Evolutionary conservation across 1,140 invertebrate genomes (phyloP).

Genomic region (Stegodyphus dumicola): DNA sequence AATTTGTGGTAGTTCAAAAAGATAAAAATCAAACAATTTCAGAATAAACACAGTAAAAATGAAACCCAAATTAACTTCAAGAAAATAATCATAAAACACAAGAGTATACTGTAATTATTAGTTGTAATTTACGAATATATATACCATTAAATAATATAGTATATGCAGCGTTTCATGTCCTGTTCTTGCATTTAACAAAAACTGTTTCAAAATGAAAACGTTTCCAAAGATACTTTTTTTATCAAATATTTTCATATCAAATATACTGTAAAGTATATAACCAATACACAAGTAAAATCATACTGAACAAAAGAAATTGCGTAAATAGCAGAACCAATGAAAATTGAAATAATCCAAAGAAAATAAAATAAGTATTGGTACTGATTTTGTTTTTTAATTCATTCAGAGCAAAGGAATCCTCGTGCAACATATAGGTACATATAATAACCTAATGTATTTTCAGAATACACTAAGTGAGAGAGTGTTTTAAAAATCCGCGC

Average conservation of each 20-base stretch:
- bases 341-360: constrained; percentile 30
- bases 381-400: background rate
- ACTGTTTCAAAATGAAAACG: constrained; percentile 1
- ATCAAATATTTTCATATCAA: constrained; percentile 10
- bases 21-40: background rate
- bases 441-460: no score
- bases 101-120: background rate
- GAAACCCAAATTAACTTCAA: background rate
- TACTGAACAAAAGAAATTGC: constrained; percentile 14
- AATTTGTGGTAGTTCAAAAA: background rate
- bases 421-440: background rate
- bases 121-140: no score
- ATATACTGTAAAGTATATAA: background rate
- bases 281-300: background rate
- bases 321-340: constrained; percentile 47
- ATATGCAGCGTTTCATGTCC: no score
- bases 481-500: no score
- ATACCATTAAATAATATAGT: no score
- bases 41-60: background rate
- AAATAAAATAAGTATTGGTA: background rate
- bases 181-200: no score
- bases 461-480: no score
- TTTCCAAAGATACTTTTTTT: constrained; percentile 10
- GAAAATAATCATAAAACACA: constrained; percentile 22
- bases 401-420: background rate